Conservation (phyloP, 2,797 vertebrate genomes). For the Epinephelus malabaricus region DNA sequence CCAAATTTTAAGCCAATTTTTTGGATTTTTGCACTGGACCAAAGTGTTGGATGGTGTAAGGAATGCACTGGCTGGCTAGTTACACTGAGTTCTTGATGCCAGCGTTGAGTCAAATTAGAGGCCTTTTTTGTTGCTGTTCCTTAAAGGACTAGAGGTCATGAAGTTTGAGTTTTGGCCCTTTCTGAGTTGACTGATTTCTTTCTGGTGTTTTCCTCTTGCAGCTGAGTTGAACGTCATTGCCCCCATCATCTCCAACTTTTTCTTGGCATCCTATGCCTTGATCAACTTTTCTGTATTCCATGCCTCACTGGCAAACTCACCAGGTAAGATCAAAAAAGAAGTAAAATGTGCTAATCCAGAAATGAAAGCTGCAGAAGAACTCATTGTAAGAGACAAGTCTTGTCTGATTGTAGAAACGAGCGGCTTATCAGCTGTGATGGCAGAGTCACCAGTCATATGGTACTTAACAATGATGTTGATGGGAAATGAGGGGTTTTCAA, state of each 20-base stretch:
- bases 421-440: neutral
- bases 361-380: neutral
- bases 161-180: no score
- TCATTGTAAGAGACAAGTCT: neutral
- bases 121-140: no score
- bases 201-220: slow-evolving; percentile 66
- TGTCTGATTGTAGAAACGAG: neutral
- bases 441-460: slow-evolving; percentile 12
- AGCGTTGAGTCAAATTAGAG: neutral
- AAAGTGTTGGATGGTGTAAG: no score
- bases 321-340: slow-evolving; percentile 87
- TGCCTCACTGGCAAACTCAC: slow-evolving; percentile 98
- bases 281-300: slow-evolving; percentile 99
- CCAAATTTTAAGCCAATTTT: no score
- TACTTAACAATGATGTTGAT: slow-evolving; percentile 34
- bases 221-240: slow-evolving; percentile 95
- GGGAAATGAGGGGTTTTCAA: slow-evolving; percentile 33
- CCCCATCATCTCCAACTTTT: slow-evolving; percentile 99
- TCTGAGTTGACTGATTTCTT: neutral
- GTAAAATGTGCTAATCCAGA: neutral
- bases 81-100: neutral
- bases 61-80: neutral
- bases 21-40: no score
- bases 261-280: slow-evolving; percentile 97
- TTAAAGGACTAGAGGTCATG: no score